Percentiles rank a stretch among this genome's conserved stretches.
Conservation (phyloP, 2,113 vertebrate species). For the human (Homo sapiens) region GRCh38 chr9:73968001-73968500, state of each 20-base stretch:
- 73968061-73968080: not conserved
- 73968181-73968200: not conserved
- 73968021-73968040: not conserved
- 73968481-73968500: not conserved
- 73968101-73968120: not conserved
- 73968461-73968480: not conserved
- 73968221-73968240: not conserved
- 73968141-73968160: not conserved
- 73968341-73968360: not conserved
- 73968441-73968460: not conserved
- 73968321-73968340: not conserved
- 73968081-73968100: not conserved
- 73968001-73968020: not conserved
- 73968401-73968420: not conserved
- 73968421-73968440: not conserved
- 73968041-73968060: not conserved
- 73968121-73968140: not conserved
- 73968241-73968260: not conserved
- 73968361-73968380: not conserved
- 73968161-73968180: not conserved
- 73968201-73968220: not conserved
- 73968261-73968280: not conserved
- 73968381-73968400: not conserved
- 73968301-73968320: not conserved
- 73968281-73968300: not conserved